A percentile compares a stretch with the other conserved stretches of the same genome.
Conservation (phyloP, 2,888 invertebrate genomes). For the Melieria picta region DNA sequence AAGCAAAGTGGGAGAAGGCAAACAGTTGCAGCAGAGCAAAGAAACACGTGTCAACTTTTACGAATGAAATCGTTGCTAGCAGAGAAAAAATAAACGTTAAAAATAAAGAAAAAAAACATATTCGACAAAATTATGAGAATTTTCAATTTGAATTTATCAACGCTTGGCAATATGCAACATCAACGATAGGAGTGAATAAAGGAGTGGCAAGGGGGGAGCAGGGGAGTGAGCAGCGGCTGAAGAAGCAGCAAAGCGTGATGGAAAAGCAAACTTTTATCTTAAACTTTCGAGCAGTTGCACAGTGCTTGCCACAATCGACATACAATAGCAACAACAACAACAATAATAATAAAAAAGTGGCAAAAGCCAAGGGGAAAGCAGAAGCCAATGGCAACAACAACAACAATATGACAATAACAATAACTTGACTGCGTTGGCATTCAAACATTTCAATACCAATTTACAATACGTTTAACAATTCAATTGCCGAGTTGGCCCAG, state of each 20-base stretch:
- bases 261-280: constrained; percentile 52
- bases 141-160: constrained; percentile 50
- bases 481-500: constrained; percentile 17
- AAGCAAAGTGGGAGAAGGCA: constrained; percentile 19
- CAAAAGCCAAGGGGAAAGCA: constrained; percentile 20
- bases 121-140: constrained; percentile 59
- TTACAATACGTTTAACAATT: constrained; percentile 35
- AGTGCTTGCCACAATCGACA: background rate
- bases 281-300: constrained; percentile 13
- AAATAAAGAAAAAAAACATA: no score
- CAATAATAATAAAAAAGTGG: constrained; percentile 1
- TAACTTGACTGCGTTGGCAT: constrained; percentile 37
- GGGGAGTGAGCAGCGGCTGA: background rate
- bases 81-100: no score
- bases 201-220: background rate
- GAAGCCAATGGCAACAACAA: constrained; percentile 1
- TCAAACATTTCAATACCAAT: constrained; percentile 41
- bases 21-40: constrained; percentile 27
- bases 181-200: background rate
- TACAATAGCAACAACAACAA: constrained; percentile 6
- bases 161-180: background rate
- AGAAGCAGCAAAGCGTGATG: constrained; percentile 53
- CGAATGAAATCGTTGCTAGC: constrained; percentile 57
- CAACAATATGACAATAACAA: constrained; percentile 32
- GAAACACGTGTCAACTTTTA: constrained; percentile 51